Conservation (phyloP, 2,113 vertebrate genomes). For the Bos javanicus region DNA sequence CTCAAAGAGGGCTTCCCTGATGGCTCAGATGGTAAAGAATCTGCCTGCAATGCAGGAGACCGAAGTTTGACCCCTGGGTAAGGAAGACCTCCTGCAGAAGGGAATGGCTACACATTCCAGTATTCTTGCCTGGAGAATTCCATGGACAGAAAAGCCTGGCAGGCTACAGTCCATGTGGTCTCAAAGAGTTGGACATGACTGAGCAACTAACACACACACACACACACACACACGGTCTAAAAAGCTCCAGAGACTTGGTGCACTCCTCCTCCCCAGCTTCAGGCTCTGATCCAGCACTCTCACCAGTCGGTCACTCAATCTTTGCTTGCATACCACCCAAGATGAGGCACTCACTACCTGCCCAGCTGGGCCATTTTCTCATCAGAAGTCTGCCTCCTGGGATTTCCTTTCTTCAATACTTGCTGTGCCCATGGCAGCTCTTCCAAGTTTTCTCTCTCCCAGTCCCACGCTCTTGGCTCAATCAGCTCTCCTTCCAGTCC, state of each 20-base stretch:
- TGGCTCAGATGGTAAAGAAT: not conserved
- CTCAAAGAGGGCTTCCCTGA: not conserved
- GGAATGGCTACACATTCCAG: not conserved
- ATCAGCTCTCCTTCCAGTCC: not conserved
- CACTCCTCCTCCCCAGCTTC: not conserved
- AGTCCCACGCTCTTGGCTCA: not conserved
- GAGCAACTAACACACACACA: not conserved
- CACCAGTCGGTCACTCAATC: not conserved
- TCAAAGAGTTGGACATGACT: not conserved
- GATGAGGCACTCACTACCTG: not conserved
- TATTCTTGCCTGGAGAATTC: not conserved
- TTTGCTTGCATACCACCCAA: not conserved
- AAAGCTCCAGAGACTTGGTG: not conserved
- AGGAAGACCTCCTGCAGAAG: not conserved
- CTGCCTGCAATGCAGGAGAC: not conserved
- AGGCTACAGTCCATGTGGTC: not conserved
- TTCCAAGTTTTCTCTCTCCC: not conserved
- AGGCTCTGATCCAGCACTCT: not conserved
- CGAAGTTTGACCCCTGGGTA: not conserved
- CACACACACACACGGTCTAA: not conserved
- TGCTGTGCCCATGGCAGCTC: not conserved
- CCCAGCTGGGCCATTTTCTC: not conserved
- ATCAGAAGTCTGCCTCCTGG: not conserved
- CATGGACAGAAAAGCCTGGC: not conserved
- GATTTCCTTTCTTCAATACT: not conserved